Percentiles rank a stretch among this genome's conserved stretches.
phyloP scores from a whole-genome alignment of 2,113 vertebrate genomes.

The Pteronura brasiliensis region DNA sequence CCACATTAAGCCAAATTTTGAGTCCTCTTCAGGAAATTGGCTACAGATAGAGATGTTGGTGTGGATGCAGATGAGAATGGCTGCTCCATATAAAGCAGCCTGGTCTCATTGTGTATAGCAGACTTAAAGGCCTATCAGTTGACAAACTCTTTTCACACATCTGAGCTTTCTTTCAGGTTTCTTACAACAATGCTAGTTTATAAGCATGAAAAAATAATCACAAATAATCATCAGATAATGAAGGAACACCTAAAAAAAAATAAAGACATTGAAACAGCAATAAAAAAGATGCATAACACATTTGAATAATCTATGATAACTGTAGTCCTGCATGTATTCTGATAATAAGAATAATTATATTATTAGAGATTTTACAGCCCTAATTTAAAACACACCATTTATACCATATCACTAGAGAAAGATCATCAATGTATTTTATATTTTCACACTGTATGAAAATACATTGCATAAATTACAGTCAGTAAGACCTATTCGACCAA shows the following conservation, averaged over 20 bases:
- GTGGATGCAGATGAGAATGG: not conserved
- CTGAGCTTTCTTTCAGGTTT: not conserved
- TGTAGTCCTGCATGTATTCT: not conserved
- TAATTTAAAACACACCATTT: not conserved
- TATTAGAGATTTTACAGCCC: not conserved
- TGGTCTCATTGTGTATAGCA: not conserved
- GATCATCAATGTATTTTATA: not conserved
- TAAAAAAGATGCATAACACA: not conserved
- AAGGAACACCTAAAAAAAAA: not conserved
- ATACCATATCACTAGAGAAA: not conserved
- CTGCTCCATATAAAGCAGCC: not conserved
- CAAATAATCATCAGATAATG: not conserved
- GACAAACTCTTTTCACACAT: not conserved
- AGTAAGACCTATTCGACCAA: slow-evolving; percentile 55
- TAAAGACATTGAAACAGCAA: not conserved
- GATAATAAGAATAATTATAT: not conserved
- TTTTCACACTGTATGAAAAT: slow-evolving; percentile 49
- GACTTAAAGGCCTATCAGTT: not conserved
- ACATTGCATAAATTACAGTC: slow-evolving; percentile 57
- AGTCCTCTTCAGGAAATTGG: not conserved
- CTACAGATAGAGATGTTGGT: not conserved
- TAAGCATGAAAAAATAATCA: not conserved
- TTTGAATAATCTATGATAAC: not conserved
- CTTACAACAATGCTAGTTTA: not conserved
- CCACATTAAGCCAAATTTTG: not conserved